Conservation (phyloP, 2,888 invertebrate species). For the Salpingus planirostris region DNA sequence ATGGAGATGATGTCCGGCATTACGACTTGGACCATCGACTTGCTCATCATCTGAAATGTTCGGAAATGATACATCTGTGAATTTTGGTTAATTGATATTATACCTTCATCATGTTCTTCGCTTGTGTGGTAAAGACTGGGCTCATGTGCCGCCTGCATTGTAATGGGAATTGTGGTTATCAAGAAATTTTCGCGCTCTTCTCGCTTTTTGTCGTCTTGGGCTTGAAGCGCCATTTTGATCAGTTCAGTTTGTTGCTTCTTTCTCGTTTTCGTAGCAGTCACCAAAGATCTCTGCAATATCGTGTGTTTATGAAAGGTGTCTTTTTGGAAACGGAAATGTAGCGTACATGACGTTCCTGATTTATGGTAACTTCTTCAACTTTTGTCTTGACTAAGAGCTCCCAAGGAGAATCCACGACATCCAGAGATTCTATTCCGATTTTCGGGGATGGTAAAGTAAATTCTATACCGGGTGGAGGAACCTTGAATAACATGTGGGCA, state of each 20-base stretch:
- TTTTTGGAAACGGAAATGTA: slow-evolving; percentile 21
- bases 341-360: slow-evolving; percentile 92
- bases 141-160: slow-evolving; percentile 91
- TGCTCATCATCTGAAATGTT: slow-evolving; percentile 47
- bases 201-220: slow-evolving; percentile 90
- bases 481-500: slow-evolving; percentile 92
- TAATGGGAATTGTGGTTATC: slow-evolving; percentile 92
- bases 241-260: slow-evolving; percentile 99
- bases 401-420: slow-evolving; percentile 98
- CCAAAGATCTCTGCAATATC: slow-evolving; percentile 67
- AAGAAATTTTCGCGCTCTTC: slow-evolving; percentile 93
- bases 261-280: slow-evolving; percentile 96
- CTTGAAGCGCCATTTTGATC: slow-evolving; percentile 88
- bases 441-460: slow-evolving; percentile 98
- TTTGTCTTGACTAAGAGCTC: slow-evolving; percentile 96
- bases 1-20: slow-evolving; percentile 73
- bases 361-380: slow-evolving; percentile 97
- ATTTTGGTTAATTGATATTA: no score
- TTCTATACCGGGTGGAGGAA: slow-evolving; percentile 97
- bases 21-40: slow-evolving; percentile 56
- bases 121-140: slow-evolving; percentile 82
- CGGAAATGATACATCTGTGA: no score
- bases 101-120: slow-evolving; percentile 81
- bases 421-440: slow-evolving; percentile 90
- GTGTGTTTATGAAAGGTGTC: background rate